Evolutionary conservation across 2,888 invertebrate species (phyloP).

Genomic region (Eristalinus sepulchralis): DNA sequence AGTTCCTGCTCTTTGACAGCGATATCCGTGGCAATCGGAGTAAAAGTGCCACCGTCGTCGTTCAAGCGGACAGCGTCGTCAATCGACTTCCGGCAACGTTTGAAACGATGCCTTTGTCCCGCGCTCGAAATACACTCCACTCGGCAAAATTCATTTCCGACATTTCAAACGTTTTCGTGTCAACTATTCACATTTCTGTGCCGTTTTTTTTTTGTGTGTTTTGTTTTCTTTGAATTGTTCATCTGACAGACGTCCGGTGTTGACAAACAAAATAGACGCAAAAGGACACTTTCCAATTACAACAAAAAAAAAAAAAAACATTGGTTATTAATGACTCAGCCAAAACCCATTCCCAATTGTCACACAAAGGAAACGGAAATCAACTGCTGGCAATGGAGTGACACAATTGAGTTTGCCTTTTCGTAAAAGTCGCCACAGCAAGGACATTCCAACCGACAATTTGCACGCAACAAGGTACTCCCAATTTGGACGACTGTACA

Average conservation of each 20-base stretch:
- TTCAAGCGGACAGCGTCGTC: slow-evolving; percentile 34
- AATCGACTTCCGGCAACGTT: slow-evolving; percentile 51
- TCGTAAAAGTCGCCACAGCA: neutral
- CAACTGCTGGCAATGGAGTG: neutral
- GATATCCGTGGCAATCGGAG: slow-evolving; percentile 36
- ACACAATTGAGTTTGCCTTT: neutral
- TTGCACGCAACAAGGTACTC: neutral
- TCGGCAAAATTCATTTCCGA: slow-evolving; percentile 41
- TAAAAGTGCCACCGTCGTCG: neutral
- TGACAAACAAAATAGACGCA: neutral
- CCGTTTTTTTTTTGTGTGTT: neutral
- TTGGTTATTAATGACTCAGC: neutral
- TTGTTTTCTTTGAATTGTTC: neutral
- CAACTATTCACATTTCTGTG: slow-evolving; percentile 3
- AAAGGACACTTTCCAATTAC: neutral
- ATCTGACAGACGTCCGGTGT: neutral
- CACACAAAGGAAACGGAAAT: neutral
- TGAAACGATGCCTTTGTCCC: slow-evolving; percentile 18
- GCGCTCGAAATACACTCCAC: neutral
- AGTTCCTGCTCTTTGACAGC: slow-evolving; percentile 40
- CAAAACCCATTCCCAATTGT: neutral
- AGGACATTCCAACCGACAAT: neutral
- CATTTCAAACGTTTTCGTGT: slow-evolving; percentile 31
- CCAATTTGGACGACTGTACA: no score
- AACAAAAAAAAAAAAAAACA: neutral